These are phyloP conservation scores for Hemicrepidius hirtus DNA, from an alignment of 2,888 invertebrate species.

Conservation along the genomic window DNA sequence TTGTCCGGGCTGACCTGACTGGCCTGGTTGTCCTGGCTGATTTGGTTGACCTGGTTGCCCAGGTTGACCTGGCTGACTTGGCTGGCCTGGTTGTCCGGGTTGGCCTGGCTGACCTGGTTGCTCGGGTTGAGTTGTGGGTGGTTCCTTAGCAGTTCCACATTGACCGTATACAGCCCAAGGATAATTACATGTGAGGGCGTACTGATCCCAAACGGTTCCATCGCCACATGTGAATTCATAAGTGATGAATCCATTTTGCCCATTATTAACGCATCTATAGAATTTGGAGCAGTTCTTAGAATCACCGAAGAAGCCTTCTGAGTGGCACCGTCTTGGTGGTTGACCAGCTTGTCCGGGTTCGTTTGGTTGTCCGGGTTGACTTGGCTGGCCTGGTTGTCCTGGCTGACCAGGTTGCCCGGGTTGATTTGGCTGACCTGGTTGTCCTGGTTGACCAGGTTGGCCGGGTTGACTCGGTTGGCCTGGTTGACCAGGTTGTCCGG, in stretches of 20 bases:
- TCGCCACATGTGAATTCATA: constrained; percentile 83
- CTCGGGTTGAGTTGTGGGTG: constrained; percentile 23
- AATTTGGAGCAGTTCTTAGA: constrained; percentile 82
- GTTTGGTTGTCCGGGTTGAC: constrained; percentile 44
- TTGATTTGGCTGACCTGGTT: constrained; percentile 47
- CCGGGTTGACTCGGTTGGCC: constrained; percentile 52
- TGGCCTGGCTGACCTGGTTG: constrained; percentile 25
- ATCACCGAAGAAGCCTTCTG: constrained; percentile 77
- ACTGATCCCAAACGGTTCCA: constrained; percentile 82
- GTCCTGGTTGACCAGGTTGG: constrained; percentile 51
- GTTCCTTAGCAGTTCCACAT: constrained; percentile 41
- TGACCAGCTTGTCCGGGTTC: constrained; percentile 50
- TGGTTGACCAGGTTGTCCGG: constrained; percentile 43
- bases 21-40: constrained; percentile 17
- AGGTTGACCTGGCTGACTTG: constrained; percentile 12
- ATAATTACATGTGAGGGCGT: constrained; percentile 78
- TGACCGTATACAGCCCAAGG: constrained; percentile 72
- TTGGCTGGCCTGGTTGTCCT: constrained; percentile 46
- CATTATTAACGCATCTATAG: constrained; percentile 83
- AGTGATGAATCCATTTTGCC: constrained; percentile 76
- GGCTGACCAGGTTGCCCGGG: constrained; percentile 51
- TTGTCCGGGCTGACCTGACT: constrained; percentile 12
- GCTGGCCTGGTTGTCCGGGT: constrained; percentile 16
- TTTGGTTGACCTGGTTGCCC: constrained; percentile 19
- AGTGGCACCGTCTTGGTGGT: constrained; percentile 56